A percentile compares a stretch with the other conserved stretches of the same genome.
Evolutionary conservation across 2,113 vertebrate genomes (phyloP).

Genomic region (Sinosuthora webbiana): DNA sequence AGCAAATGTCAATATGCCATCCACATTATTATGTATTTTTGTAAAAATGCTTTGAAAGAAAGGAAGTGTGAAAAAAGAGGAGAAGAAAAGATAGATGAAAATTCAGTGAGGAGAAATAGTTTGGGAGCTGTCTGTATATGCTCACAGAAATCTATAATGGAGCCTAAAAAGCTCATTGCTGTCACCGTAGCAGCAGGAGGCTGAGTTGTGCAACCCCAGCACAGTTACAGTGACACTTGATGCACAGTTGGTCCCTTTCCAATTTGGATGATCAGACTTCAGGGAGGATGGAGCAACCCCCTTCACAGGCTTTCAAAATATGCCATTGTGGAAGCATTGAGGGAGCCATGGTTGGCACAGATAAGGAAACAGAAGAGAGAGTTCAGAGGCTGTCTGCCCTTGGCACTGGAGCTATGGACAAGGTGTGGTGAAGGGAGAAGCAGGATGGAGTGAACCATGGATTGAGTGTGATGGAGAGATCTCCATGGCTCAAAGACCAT

Average conservation of each 20-base stretch:
- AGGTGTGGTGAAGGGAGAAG: not conserved
- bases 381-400: not conserved
- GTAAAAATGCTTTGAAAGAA: not conserved
- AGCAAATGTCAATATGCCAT: not conserved
- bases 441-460: not conserved
- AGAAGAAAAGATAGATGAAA: not conserved
- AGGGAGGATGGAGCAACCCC: not conserved
- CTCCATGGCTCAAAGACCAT: not conserved
- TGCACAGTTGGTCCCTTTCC: not conserved
- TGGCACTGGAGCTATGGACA: not conserved
- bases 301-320: not conserved
- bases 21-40: not conserved
- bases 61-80: not conserved
- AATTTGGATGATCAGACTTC: not conserved
- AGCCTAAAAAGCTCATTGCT: not conserved
- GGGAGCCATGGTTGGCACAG: fast-evolving
- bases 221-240: not conserved
- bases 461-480: not conserved
- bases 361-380: not conserved
- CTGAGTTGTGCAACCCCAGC: not conserved
- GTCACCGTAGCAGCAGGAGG: not conserved
- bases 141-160: not conserved
- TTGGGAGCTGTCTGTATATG: not conserved
- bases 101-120: not conserved
- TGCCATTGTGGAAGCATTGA: not conserved